Percentiles rank a stretch among this genome's conserved stretches.
Conservation (phyloP, 2,113 vertebrate species). For the Symphodus melops region DNA sequence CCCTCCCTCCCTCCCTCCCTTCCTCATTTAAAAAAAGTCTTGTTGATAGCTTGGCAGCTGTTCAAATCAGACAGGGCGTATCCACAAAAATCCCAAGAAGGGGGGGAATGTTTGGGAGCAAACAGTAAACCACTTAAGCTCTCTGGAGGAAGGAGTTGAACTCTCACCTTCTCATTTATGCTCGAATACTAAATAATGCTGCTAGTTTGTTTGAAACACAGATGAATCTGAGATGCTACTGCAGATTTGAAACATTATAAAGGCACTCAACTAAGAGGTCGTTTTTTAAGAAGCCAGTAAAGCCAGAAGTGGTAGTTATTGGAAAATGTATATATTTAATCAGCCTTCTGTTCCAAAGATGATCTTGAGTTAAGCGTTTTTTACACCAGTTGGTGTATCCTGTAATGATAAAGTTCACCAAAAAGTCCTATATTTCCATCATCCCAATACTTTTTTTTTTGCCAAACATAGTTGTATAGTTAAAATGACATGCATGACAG, state of each 20-base stretch:
- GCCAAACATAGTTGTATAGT: too few species aligned
- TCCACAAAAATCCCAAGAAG: conserved; percentile 40
- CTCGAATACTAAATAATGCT: neutral
- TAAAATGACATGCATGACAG: too few species aligned
- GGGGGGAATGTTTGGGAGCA: conserved; percentile 46
- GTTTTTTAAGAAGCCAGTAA: neutral
- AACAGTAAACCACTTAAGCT: conserved; percentile 41
- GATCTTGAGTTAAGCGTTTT: neutral
- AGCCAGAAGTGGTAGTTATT: neutral
- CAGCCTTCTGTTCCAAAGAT: neutral
- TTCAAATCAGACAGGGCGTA: conserved; percentile 58
- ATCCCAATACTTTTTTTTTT: too few species aligned
- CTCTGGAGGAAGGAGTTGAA: conserved; percentile 8
- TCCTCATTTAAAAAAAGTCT: conserved; percentile 23
- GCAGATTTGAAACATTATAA: neutral
- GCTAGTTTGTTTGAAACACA: neutral
- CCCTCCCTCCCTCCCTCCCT: neutral
- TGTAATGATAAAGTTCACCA: too few species aligned
- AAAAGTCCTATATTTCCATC: too few species aligned
- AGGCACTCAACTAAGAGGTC: neutral
- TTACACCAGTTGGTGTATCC: too few species aligned
- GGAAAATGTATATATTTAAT: neutral
- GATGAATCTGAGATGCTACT: neutral
- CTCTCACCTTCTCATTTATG: conserved; percentile 3
- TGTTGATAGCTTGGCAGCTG: conserved; percentile 63